Evolutionary conservation across 2,888 invertebrate species (phyloP).

Genomic region (Slavum lentiscoides): DNA sequence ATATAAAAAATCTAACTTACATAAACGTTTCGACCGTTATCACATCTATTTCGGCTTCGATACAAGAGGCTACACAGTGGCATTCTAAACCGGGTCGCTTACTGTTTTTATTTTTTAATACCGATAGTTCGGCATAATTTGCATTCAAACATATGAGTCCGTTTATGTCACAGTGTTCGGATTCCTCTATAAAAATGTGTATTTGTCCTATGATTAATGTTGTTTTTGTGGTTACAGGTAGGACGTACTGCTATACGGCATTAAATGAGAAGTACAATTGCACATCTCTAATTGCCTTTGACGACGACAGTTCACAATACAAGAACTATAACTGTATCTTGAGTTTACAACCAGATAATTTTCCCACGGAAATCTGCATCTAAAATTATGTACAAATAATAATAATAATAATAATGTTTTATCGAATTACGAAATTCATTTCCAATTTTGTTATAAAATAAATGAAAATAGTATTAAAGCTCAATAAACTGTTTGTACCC

Average conservation of each 20-base stretch:
- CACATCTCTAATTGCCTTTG: constrained; percentile 67
- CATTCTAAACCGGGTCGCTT: constrained; percentile 68
- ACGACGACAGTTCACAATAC: constrained; percentile 72
- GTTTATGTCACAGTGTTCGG: constrained; percentile 67
- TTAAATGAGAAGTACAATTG: constrained; percentile 72
- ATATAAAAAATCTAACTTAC: constrained; percentile 21
- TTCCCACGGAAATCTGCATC: constrained; percentile 73
- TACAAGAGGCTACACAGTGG: constrained; percentile 72
- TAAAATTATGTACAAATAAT: constrained; percentile 17
- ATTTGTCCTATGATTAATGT: background rate
- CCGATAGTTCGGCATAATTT: constrained; percentile 67
- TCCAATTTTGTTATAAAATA: constrained; percentile 16
- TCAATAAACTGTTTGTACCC: background rate
- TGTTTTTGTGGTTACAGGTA: constrained; percentile 19
- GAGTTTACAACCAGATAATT: constrained; percentile 67
- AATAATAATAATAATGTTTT: background rate
- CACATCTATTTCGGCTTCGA: constrained; percentile 68
- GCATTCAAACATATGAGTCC: constrained; percentile 70
- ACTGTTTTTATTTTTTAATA: constrained; percentile 71
- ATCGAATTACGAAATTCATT: constrained; percentile 10
- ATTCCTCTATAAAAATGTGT: constrained; percentile 60
- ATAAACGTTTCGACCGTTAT: constrained; percentile 57
- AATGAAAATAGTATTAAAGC: background rate
- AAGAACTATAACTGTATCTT: constrained; percentile 74
- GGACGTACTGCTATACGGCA: constrained; percentile 66